Percentiles rank a stretch among this genome's conserved stretches.
Conservation (phyloP, 2,888 invertebrate genomes). For the Actias luna region DNA sequence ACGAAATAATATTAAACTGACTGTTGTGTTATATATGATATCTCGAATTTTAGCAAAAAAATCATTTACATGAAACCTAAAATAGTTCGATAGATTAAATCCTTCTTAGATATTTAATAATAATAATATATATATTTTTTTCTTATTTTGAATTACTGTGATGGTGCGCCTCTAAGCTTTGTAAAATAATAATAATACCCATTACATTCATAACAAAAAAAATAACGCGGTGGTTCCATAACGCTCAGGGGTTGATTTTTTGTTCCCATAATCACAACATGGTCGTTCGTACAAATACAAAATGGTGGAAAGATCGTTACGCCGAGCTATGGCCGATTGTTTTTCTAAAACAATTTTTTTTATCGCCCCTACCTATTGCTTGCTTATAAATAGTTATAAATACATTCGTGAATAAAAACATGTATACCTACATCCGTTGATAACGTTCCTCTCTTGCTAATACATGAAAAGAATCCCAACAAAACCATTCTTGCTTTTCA, state of each 20-base stretch:
- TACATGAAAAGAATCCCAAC: not conserved
- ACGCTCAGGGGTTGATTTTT: not conserved
- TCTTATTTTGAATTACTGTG: too few species aligned
- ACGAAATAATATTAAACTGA: too few species aligned
- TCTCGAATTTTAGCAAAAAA: too few species aligned
- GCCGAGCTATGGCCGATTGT: not conserved
- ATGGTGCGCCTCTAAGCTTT: not conserved
- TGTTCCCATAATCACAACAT: not conserved
- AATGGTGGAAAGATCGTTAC: constrained; percentile 5
- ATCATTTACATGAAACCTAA: too few species aligned
- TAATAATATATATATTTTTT: too few species aligned
- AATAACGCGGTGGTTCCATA: not conserved
- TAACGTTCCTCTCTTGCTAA: not conserved
- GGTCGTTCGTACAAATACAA: not conserved
- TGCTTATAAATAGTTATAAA: not conserved
- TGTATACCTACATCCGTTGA: not conserved
- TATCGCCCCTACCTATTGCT: not conserved
- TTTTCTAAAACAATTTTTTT: not conserved
- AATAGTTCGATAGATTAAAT: too few species aligned
- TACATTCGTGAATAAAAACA: constrained; percentile 7
- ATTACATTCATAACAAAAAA: not conserved
- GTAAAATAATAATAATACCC: not conserved
- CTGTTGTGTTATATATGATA: too few species aligned
- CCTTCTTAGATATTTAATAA: too few species aligned
- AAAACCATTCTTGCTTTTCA: not conserved